A percentile compares a stretch with the other conserved stretches of the same genome.
These are phyloP conservation scores for Poeciliopsis presidionis DNA, from an alignment of 2,797 vertebrate genomes.

Conservation along the genomic window DNA sequence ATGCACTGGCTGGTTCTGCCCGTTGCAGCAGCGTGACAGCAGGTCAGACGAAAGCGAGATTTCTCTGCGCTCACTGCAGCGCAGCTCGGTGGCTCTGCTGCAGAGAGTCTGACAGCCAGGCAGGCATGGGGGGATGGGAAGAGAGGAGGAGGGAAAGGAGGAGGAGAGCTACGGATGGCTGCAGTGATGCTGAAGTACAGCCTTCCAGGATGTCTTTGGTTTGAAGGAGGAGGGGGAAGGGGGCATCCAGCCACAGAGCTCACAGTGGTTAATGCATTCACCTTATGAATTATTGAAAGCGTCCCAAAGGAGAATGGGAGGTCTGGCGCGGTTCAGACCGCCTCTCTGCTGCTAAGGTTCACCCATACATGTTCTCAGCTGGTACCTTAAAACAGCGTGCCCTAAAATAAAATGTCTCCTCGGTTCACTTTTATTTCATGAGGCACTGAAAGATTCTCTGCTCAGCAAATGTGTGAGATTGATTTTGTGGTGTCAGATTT, in stretches of 20 bases:
- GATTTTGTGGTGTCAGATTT: constrained; percentile 62
- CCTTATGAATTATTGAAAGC: constrained; percentile 75
- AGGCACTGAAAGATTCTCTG: constrained; percentile 36
- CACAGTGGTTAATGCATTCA: constrained; percentile 62
- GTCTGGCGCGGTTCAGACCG: constrained; percentile 41
- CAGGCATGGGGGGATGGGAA: constrained; percentile 58
- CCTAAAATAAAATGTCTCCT: constrained; percentile 11
- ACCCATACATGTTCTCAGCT: constrained; percentile 11
- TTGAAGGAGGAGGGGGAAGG: constrained; percentile 14
- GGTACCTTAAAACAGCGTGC: not conserved
- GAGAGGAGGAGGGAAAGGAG: not conserved
- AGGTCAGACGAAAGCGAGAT: constrained; percentile 51
- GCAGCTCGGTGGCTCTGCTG: constrained; percentile 64
- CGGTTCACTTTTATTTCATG: constrained; percentile 18
- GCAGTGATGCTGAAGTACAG: constrained; percentile 72
- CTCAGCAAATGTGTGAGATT: constrained; percentile 44
- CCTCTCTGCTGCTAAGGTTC: constrained; percentile 19
- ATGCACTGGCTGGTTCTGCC: constrained; percentile 14
- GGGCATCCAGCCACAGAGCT: constrained; percentile 50
- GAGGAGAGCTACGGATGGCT: constrained; percentile 50
- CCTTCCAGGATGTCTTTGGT: constrained; percentile 58
- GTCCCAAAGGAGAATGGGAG: constrained; percentile 55
- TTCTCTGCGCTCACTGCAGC: constrained; percentile 64
- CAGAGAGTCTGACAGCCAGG: constrained; percentile 73
- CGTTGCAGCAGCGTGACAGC: constrained; percentile 37